Conservation (phyloP, 2,888 invertebrate species). For the Athalia rosae region DNA sequence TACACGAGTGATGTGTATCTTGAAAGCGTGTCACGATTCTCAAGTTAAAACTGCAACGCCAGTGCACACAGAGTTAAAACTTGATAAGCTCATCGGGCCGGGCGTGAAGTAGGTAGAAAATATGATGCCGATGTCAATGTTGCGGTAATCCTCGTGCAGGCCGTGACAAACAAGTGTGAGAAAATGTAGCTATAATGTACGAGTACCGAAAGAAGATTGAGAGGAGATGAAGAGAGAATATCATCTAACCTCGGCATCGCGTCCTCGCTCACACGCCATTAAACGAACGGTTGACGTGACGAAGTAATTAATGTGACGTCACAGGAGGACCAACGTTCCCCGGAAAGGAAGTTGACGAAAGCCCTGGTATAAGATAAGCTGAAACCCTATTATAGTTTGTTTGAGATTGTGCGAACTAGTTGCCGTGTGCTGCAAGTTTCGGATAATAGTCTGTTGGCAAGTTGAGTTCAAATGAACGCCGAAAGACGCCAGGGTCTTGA, state of each 20-base stretch:
- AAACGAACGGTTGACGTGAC: constrained; percentile 41
- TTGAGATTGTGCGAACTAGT: constrained; percentile 61
- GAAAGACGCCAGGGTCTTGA: constrained; percentile 18
- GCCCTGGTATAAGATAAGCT: constrained; percentile 65
- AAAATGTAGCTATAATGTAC: neutral
- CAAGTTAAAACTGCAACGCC: too few species aligned
- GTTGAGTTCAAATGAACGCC: constrained; percentile 35
- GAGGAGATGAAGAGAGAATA: constrained; percentile 10
- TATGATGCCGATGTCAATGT: neutral
- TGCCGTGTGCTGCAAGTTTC: constrained; percentile 59
- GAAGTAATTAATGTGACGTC: constrained; percentile 43
- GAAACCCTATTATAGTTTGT: constrained; percentile 69
- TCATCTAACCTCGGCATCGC: neutral
- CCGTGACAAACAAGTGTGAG: neutral
- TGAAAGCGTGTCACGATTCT: too few species aligned
- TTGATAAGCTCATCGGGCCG: constrained; percentile 27
- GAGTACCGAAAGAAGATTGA: neutral
- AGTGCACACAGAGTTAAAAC: constrained; percentile 13
- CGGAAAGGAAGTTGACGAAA: constrained; percentile 51
- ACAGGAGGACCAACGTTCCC: constrained; percentile 37
- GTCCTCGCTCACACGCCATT: constrained; percentile 39
- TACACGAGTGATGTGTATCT: too few species aligned
- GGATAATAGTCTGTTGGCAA: constrained; percentile 39
- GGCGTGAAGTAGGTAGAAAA: neutral
- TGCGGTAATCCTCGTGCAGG: constrained; percentile 15